These are phyloP conservation scores for Proctacanthus coquilletti DNA, from an alignment of 1,140 invertebrate genomes.

Conservation along the genomic window DNA sequence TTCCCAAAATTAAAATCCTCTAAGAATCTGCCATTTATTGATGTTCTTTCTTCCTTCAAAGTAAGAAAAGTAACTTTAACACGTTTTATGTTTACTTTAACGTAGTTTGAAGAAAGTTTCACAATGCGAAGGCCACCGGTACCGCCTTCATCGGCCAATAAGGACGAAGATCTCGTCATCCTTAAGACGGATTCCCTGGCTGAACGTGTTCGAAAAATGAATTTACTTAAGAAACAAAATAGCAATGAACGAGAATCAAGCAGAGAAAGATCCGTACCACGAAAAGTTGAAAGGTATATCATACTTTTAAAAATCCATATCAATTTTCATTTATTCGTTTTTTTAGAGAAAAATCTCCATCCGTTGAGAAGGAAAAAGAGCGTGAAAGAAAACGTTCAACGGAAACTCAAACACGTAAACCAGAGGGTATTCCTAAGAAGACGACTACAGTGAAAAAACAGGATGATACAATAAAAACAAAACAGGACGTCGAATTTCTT, in stretches of 20 bases:
- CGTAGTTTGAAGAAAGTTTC: conserved; percentile 18
- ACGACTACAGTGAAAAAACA: conserved; percentile 6
- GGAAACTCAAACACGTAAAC: not conserved
- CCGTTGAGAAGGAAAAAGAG: conserved; percentile 11
- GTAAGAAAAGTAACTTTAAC: conserved; percentile 22
- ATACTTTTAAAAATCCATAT: too few relatives aligned
- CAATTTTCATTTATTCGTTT: not conserved
- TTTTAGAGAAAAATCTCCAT: conserved; percentile 9
- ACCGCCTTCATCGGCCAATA: conserved; percentile 14
- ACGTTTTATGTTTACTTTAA: not conserved
- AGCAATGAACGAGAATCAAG: conserved; percentile 39
- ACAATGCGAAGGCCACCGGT: conserved; percentile 31
- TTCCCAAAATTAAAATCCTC: too few relatives aligned
- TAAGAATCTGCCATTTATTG: too few relatives aligned
- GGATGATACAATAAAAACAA: conserved; percentile 2
- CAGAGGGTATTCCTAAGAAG: conserved; percentile 18
- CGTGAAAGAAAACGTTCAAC: too few relatives aligned
- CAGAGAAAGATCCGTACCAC: conserved; percentile 35
- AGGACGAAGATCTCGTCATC: conserved; percentile 34
- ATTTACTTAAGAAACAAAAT: conserved; percentile 35
- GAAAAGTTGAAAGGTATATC: conserved; percentile 6
- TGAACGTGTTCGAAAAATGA: conserved; percentile 44
- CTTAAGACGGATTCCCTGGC: conserved; percentile 40
- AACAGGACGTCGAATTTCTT: conserved; percentile 37
- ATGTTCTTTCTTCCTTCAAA: conserved; percentile 4